phyloP scores from a whole-genome alignment of 2,113 vertebrate genomes.

The Coregonus clupeaformis region DNA sequence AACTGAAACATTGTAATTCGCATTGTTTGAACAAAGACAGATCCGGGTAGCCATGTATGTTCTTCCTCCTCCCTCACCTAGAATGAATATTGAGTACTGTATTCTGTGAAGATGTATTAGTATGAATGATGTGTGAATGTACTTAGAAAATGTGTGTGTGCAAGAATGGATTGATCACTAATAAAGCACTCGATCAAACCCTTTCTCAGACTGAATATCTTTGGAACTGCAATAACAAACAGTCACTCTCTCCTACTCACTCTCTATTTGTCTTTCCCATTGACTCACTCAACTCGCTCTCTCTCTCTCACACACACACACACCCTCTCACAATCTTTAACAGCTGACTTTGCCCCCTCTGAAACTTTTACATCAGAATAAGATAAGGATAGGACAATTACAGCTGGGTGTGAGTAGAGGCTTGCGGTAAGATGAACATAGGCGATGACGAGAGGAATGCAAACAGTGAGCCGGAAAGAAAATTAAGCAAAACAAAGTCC shows the following conservation, averaged over 20 bases:
- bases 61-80: too few species aligned
- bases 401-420: too few species aligned
- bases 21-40: too few species aligned
- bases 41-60: too few species aligned
- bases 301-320: background rate
- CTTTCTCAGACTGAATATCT: background rate
- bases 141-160: background rate
- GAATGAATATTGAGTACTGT: too few species aligned
- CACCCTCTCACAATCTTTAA: background rate
- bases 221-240: conserved; percentile 4
- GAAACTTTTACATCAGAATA: too few species aligned
- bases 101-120: background rate
- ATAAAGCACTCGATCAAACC: background rate
- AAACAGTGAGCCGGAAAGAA: background rate
- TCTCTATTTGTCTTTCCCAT: background rate
- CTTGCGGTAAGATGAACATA: background rate
- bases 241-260: background rate
- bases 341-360: background rate
- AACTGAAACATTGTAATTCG: too few species aligned
- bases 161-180: background rate
- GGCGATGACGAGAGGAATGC: background rate
- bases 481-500: too few species aligned
- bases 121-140: background rate
- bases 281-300: background rate
- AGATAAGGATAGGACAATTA: too few species aligned